Evolutionary conservation across 2,888 invertebrate species (phyloP).

Genomic region (Globia sparganii): DNA sequence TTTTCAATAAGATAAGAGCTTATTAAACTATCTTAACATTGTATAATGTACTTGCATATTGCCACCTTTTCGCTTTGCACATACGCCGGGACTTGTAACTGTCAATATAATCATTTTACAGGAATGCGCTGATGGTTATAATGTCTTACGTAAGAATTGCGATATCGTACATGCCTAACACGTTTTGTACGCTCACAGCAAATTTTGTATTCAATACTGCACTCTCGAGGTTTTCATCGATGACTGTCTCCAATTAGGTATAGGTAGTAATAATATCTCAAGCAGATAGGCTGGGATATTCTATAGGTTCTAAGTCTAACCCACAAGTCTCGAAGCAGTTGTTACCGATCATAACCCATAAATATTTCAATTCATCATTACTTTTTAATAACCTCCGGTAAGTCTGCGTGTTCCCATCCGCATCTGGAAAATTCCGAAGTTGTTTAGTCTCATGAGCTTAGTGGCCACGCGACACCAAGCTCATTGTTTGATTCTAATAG

Average conservation of each 20-base stretch:
- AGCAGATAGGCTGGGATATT: conserved; percentile 6
- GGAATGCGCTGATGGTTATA: conserved; percentile 80
- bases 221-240: conserved; percentile 72
- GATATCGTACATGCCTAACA: conserved; percentile 79
- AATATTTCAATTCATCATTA: conserved; percentile 53
- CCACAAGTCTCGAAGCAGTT: conserved; percentile 25
- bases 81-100: conserved; percentile 40
- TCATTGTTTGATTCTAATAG: conserved; percentile 86
- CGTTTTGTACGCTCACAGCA: conserved; percentile 72
- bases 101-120: conserved; percentile 73
- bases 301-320: conserved; percentile 20
- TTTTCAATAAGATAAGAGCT: conserved; percentile 7
- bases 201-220: conserved; percentile 77
- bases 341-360: conserved; percentile 23
- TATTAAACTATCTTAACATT: conserved; percentile 29
- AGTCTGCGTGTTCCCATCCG: conserved; percentile 71
- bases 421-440: conserved; percentile 80
- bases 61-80: conserved; percentile 48
- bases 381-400: conserved; percentile 64
- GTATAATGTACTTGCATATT: conserved; percentile 27
- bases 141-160: conserved; percentile 79
- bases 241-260: conserved; percentile 66
- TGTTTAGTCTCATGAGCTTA: conserved; percentile 80
- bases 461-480: conserved; percentile 83
- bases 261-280: conserved; percentile 43